Conservation (phyloP, 1,140 invertebrate species). For the Latrodectus geometricus region DNA sequence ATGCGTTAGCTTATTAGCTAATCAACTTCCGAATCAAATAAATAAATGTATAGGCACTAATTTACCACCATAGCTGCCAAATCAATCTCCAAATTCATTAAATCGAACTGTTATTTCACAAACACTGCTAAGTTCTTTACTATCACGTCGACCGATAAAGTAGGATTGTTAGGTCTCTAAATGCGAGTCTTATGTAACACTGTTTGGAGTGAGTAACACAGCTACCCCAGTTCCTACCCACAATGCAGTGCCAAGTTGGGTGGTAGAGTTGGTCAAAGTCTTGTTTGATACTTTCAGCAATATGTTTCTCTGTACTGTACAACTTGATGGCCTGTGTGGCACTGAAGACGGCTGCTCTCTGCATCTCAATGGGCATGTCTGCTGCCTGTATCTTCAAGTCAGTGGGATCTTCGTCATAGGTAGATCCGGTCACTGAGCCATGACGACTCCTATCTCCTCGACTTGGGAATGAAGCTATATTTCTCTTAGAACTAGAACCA, state of each 20-base stretch:
- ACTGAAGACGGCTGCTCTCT: constrained; percentile 64
- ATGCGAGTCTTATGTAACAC: constrained; percentile 65
- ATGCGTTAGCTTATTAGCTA: too few relatives aligned
- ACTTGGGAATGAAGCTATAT: not conserved
- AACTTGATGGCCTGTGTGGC: constrained; percentile 64
- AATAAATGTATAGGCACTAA: too few relatives aligned
- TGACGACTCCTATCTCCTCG: constrained; percentile 1
- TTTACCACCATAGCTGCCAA: too few relatives aligned
- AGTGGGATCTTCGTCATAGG: constrained; percentile 44
- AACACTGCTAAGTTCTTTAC: not conserved
- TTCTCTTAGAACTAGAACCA: constrained; percentile 30
- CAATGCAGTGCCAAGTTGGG: constrained; percentile 66
- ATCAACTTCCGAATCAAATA: too few relatives aligned
- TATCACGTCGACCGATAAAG: constrained; percentile 65
- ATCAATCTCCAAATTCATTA: too few relatives aligned
- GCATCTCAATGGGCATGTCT: constrained; percentile 66
- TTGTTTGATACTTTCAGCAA: constrained; percentile 66
- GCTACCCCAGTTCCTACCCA: constrained; percentile 66
- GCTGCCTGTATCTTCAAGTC: constrained; percentile 66
- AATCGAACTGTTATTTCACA: too few relatives aligned
- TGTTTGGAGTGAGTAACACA: constrained; percentile 66
- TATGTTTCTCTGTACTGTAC: constrained; percentile 66
- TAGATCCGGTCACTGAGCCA: constrained; percentile 23
- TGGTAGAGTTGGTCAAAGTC: constrained; percentile 65
- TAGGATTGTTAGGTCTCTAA: constrained; percentile 65